Conservation (phyloP, 2,888 invertebrate species). For the Tenthredo scrophulariae region DNA sequence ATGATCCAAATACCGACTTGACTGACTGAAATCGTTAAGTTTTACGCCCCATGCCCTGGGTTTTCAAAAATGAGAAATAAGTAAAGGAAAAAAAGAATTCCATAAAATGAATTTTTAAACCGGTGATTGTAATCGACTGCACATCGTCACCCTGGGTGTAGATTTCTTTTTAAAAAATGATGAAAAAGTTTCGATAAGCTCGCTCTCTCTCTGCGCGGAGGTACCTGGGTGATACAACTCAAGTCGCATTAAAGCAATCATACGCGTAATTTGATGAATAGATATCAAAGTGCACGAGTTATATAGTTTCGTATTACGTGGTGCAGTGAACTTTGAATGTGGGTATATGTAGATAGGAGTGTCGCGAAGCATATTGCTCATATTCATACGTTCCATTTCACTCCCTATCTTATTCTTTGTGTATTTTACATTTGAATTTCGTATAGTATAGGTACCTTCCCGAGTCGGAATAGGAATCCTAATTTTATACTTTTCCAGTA, state of each 20-base stretch:
- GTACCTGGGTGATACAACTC: background rate
- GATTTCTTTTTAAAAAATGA: background rate
- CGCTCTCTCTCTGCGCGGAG: background rate
- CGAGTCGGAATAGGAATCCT: too few species aligned
- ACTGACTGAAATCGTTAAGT: background rate
- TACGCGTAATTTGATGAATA: conserved; percentile 50
- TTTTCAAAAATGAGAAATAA: too few species aligned
- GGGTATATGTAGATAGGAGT: conserved; percentile 32
- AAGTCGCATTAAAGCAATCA: conserved; percentile 7
- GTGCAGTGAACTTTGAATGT: conserved; percentile 49
- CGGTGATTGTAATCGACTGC: background rate
- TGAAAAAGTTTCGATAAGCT: background rate
- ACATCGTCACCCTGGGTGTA: background rate
- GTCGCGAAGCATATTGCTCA: conserved; percentile 9
- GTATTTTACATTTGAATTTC: background rate
- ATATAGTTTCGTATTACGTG: conserved; percentile 37
- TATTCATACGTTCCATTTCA: conserved; percentile 25
- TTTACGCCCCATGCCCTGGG: background rate
- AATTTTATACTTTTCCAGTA: too few species aligned
- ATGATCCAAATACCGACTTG: conserved; percentile 17
- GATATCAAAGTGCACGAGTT: conserved; percentile 25
- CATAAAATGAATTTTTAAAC: background rate
- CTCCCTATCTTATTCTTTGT: background rate
- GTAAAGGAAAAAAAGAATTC: too few species aligned
- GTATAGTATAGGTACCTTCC: background rate